A percentile compares a stretch with the other conserved stretches of the same genome.
Conservation (phyloP, 2,797 vertebrate genomes). For the Nannoperca australis region DNA sequence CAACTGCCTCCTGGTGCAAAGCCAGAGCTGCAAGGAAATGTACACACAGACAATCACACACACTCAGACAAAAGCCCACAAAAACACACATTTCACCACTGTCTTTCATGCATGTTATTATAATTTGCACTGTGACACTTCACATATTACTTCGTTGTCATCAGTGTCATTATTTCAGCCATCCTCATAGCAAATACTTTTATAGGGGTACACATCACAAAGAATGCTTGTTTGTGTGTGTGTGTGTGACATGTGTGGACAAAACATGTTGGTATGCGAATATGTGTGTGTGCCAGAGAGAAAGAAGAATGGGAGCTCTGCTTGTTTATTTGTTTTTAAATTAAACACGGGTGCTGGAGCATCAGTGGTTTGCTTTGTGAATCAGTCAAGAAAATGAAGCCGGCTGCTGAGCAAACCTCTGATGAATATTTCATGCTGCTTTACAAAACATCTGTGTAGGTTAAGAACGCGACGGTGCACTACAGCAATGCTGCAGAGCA, state of each 20-base stretch:
- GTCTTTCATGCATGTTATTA: slow-evolving; percentile 32
- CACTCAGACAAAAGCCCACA: slow-evolving; percentile 37
- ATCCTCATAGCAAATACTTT: background rate
- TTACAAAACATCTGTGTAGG: slow-evolving; percentile 70
- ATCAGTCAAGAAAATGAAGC: slow-evolving; percentile 57
- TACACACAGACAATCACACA: slow-evolving; percentile 43
- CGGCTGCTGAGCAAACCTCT: slow-evolving; percentile 56
- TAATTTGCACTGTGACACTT: slow-evolving; percentile 27
- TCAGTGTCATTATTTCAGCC: slow-evolving; percentile 6
- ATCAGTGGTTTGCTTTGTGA: slow-evolving; percentile 47
- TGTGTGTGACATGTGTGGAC: background rate
- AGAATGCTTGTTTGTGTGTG: background rate
- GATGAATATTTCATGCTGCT: slow-evolving; percentile 73
- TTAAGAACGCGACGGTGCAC: slow-evolving; percentile 55
- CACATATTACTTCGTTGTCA: slow-evolving; percentile 8
- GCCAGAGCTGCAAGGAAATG: slow-evolving; percentile 72
- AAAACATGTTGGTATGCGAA: slow-evolving; percentile 12
- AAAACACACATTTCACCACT: slow-evolving; percentile 42
- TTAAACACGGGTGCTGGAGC: slow-evolving; percentile 44
- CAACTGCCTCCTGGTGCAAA: slow-evolving; percentile 82
- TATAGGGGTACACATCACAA: background rate
- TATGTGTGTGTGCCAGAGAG: slow-evolving; percentile 25
- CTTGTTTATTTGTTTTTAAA: slow-evolving; percentile 62
- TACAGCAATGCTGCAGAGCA: slow-evolving; percentile 50
- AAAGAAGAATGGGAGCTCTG: slow-evolving; percentile 28